Base-by-base conservation (phyloP, 2,797 vertebrate genomes). In the Hypotaenidia philippensis region DNA sequence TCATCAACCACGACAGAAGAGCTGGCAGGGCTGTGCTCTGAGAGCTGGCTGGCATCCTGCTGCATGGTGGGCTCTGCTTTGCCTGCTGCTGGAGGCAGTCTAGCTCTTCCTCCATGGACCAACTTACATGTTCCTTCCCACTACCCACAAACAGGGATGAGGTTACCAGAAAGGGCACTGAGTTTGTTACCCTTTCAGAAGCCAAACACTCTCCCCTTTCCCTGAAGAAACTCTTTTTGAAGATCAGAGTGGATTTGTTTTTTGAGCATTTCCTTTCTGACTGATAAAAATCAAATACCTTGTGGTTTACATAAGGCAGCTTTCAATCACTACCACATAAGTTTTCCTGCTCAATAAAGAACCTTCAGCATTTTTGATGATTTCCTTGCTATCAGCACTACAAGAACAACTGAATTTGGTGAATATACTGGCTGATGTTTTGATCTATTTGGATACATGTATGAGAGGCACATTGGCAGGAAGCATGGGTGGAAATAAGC, bases 231-330 rank as follows among this genome's bases (percentile, higher is more conserved):
- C 19, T 31, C 14, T 17, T 68, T 36, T 21, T 81, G 49, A 29
- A 38, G 45, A 64, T 27, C 57, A 65, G 45, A 63, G 13, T 47
- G 3, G 47, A 78, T 38, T 53, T 6, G 3, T 77, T 92, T 69
- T 60, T 91, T 91, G 75, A 32, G 25, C 44, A 3, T 82, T 84
- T 92, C 77, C 91, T 90, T 69, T 83, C 91, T 83, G 49, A 25
- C 56, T 80, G 84, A 75, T 70, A 77, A 61, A 93, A 93, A 94
- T 86, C 89, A 93, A 91, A 80, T n/a, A n/a, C 64, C 32, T 96
- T 61, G 72, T 91, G 64, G 22, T 59, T 29, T 60, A 11, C 27
- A 18, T 20, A 38, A 94, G 47, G 83, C 83, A 86, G 49, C 45
- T 82, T 86, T 82, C 38, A 4, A 38, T 93, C 87, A 60, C 36